These are phyloP conservation scores for Andricus curvator DNA, from an alignment of 2,888 invertebrate species.

Conservation along the genomic window DNA sequence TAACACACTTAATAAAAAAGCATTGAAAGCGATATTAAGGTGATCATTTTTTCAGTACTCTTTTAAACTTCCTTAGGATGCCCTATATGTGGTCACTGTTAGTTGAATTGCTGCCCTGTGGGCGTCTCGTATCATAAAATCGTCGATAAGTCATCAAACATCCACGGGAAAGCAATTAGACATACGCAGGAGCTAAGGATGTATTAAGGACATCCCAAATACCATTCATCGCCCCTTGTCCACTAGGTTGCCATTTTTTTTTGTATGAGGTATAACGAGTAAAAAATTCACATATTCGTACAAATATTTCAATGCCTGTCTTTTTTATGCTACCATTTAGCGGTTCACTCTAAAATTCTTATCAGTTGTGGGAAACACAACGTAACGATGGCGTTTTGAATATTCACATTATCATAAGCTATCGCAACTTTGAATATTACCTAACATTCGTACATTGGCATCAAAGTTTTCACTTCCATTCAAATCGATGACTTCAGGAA, in stretches of 20 bases:
- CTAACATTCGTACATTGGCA: constrained; percentile 7
- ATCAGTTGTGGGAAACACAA: background rate
- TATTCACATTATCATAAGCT: constrained; percentile 20
- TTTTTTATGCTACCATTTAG: background rate
- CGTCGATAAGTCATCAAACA: too few relatives aligned
- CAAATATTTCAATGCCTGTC: background rate
- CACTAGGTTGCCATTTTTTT: background rate
- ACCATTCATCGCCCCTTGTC: too few relatives aligned
- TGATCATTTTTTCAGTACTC: too few relatives aligned
- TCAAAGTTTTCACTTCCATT: constrained; percentile 5
- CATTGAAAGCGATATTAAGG: too few relatives aligned
- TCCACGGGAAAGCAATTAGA: too few relatives aligned
- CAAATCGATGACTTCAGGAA: background rate
- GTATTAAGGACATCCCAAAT: too few relatives aligned
- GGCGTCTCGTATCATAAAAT: too few relatives aligned
- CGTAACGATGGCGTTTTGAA: background rate
- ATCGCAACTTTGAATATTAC: background rate
- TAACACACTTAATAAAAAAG: too few relatives aligned
- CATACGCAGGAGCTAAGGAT: too few relatives aligned
- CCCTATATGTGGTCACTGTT: too few relatives aligned
- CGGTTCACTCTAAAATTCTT: background rate
- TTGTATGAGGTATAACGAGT: background rate
- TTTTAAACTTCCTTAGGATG: too few relatives aligned
- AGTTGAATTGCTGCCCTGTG: too few relatives aligned
- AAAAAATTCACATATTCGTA: background rate